Evolutionary conservation across 2,888 invertebrate genomes (phyloP).

Genomic region (Ophonus ardosiacus): DNA sequence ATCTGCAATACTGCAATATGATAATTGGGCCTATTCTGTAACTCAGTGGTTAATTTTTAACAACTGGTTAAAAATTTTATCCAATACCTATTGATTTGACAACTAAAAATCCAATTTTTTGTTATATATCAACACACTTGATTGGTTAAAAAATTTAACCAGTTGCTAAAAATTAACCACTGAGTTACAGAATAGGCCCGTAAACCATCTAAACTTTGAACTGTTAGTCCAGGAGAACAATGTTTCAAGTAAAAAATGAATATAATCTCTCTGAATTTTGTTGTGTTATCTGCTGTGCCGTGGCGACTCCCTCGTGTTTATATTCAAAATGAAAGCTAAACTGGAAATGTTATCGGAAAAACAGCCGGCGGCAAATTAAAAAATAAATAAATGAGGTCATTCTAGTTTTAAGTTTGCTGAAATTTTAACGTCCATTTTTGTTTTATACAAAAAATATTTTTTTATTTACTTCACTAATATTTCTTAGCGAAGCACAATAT

Average conservation of each 20-base stretch:
- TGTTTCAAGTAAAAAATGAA: background rate
- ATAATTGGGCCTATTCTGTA: no score
- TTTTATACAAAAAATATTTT: background rate
- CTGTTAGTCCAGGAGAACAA: background rate
- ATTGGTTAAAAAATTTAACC: no score
- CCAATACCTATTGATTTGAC: no score
- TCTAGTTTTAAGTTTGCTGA: background rate
- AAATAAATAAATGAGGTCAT: constrained; percentile 23
- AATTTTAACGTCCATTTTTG: background rate
- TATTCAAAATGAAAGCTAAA: constrained; percentile 30
- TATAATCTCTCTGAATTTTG: constrained; percentile 8
- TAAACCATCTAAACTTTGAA: no score
- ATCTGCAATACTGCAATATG: background rate
- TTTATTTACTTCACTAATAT: background rate
- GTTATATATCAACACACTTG: no score
- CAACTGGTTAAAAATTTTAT: no score
- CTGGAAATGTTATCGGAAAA: constrained; percentile 19
- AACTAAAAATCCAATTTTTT: no score
- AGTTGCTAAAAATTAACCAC: no score
- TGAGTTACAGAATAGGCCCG: no score
- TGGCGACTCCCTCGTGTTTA: background rate
- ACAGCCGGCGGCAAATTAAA: constrained; percentile 24
- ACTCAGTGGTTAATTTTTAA: no score
- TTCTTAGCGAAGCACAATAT: background rate
- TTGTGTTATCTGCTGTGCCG: constrained; percentile 1